Evolutionary conservation across 1,140 invertebrate genomes (phyloP).

Genomic region (Caenorhabditis remanei): DNA sequence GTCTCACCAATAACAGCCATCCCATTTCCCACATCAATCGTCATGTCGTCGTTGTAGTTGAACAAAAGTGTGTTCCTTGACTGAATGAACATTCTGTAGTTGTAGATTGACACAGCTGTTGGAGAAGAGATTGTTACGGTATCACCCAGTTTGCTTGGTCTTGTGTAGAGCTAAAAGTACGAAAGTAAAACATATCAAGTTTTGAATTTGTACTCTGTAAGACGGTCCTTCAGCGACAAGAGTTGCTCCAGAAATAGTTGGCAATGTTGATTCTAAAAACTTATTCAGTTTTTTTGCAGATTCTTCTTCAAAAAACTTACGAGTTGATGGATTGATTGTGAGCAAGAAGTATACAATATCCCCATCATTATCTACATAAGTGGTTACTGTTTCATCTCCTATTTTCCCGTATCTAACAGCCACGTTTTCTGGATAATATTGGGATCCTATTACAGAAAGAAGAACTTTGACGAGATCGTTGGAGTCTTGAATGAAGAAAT

Average conservation of each 20-base stretch:
- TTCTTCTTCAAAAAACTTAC: background rate
- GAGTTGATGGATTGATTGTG: background rate
- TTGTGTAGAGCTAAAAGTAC: background rate
- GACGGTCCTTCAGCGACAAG: background rate
- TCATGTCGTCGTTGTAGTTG: conserved; percentile 32
- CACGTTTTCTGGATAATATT: conserved; percentile 25
- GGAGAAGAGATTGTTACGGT: background rate
- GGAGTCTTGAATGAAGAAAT: conserved; percentile 4
- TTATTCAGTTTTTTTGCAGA: background rate
- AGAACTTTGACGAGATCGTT: background rate
- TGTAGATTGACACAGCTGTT: background rate
- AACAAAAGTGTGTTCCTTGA: conserved; percentile 10
- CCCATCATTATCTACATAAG: conserved; percentile 22
- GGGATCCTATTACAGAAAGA: conserved; percentile 7
- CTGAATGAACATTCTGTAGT: conserved; percentile 43
- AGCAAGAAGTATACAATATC: background rate
- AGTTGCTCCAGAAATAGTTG: background rate
- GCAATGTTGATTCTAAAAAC: background rate
- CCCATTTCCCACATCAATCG: conserved; percentile 22
- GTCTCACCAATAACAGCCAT: conserved; percentile 25
- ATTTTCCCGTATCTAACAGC: background rate
- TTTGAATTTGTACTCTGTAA: background rate
- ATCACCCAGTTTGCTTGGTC: background rate
- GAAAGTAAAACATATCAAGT: background rate
- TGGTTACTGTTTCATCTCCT: background rate